These are phyloP conservation scores for Chaenogobius annularis DNA, from an alignment of 2,113 vertebrate species.

Conservation along the genomic window DNA sequence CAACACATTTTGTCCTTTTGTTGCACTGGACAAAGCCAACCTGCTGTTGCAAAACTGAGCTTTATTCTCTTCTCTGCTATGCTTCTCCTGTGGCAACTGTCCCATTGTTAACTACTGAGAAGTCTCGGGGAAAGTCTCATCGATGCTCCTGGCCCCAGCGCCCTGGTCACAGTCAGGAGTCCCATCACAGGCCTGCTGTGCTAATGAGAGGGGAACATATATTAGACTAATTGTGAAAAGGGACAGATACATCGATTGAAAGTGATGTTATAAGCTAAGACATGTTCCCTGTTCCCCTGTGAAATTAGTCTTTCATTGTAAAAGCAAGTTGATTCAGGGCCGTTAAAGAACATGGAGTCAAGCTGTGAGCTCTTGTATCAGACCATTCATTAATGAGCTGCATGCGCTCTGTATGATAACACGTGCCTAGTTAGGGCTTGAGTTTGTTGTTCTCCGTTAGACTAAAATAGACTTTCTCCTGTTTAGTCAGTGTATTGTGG, in stretches of 20 bases:
- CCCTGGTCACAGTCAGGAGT: slow-evolving; percentile 36
- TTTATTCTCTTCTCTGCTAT: slow-evolving; percentile 41
- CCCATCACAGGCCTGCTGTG: slow-evolving; percentile 46
- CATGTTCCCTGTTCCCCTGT: slow-evolving; percentile 18
- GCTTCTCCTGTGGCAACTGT: slow-evolving; percentile 33
- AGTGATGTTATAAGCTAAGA: slow-evolving; percentile 58
- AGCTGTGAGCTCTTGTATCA: not conserved
- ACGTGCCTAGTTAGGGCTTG: not conserved
- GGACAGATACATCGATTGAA: slow-evolving; percentile 64
- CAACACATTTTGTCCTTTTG: slow-evolving; percentile 46
- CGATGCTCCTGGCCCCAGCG: slow-evolving; percentile 30
- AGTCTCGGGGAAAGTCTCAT: slow-evolving; percentile 26
- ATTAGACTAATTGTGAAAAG: slow-evolving; percentile 68
- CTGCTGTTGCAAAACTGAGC: slow-evolving; percentile 55
- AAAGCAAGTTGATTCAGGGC: slow-evolving; percentile 26
- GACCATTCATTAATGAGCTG: not conserved
- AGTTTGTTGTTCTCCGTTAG: not conserved
- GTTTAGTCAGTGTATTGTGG: not conserved
- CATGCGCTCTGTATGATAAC: not conserved
- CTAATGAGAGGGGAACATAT: slow-evolving; percentile 60
- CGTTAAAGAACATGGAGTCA: slow-evolving; percentile 10
- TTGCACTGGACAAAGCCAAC: slow-evolving; percentile 48
- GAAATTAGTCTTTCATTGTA: slow-evolving; percentile 13
- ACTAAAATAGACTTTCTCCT: no score
- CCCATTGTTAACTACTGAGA: slow-evolving; percentile 49